Base-by-base conservation (phyloP, 2,888 invertebrate species). In the Hypsopygia costalis region DNA sequence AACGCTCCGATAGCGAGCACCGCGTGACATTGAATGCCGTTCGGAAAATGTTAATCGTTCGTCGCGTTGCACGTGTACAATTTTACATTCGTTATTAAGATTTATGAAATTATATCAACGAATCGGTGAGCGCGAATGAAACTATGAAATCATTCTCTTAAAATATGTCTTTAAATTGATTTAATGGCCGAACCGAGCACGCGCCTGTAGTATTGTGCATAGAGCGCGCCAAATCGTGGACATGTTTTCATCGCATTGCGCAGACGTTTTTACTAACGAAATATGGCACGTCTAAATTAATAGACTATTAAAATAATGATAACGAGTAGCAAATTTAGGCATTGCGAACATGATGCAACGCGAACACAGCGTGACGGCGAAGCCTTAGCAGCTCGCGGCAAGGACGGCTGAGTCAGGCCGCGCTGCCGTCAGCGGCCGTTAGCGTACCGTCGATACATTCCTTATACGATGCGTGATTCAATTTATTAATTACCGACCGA, bases 321-420 rank as follows among this genome's bases (percentile, higher is more conserved):
- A 6, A 8, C 11, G n/a, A 7, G 30, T 21, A 21, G 21, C 21
- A 21, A 22, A 21, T 30, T 30, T 30, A 30, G 30, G 36, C 36
- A 34, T 34, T 59, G 54, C 51, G 16, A 16, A 3, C 16, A 16
- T 56, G 61, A 62, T 54, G 47, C 55, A 47, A 51, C 49, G 34
- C 44, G 43, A 42, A 46, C 41, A 52, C 49, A 47, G 55, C 52
- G 52, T 49, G 40, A 39, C 25, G n/a, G 41, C 52, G 63, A 69
- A 72, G 67, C 63, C 72, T 62, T 58, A 62, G 58, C 62, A 49
- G 48, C 49, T 47, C 44, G 40, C 46, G 49, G 52, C 80, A 68
- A 81, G 81, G 80, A 59, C 80, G 61, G 36, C 55, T 68, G 72
- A 74, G 53, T 69, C 70, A 68, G 60, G 16, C 16, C 16, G 16